Percentiles rank a stretch among this genome's conserved stretches.
Conservation (phyloP, 2,113 vertebrate species). For the Psittacus erithacus region DNA sequence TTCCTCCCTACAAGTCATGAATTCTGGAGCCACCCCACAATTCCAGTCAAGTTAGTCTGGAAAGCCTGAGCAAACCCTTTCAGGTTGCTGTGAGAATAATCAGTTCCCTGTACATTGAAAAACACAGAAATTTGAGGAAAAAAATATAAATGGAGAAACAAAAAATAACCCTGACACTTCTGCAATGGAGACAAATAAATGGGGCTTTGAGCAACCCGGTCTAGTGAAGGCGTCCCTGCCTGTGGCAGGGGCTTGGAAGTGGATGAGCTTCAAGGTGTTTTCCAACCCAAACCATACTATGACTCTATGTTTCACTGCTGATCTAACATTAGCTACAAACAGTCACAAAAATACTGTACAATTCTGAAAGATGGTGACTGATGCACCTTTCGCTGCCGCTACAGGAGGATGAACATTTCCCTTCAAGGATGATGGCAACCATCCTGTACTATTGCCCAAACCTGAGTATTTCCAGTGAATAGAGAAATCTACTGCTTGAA, state of each 20-base stretch:
- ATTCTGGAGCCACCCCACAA: neutral
- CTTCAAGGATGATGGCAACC: neutral
- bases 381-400: neutral
- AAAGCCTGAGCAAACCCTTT: neutral
- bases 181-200: neutral
- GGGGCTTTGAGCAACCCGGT: neutral
- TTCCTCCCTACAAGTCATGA: neutral
- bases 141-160: neutral
- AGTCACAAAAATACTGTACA: rapidly evolving
- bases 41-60: neutral
- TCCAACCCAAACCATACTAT: neutral
- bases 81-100: neutral
- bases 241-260: neutral
- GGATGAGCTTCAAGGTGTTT: neutral
- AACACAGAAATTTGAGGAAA: neutral
- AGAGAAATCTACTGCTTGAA: neutral
- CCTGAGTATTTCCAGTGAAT: neutral
- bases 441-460: neutral
- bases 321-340: rapidly evolving
- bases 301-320: neutral
- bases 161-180: neutral
- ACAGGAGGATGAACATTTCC: neutral
- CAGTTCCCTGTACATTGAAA: rapidly evolving
- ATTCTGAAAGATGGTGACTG: neutral
- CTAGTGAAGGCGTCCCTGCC: neutral